Evolutionary conservation across 2,113 vertebrate species (phyloP).

Genomic region (Bothrops jararaca): DNA sequence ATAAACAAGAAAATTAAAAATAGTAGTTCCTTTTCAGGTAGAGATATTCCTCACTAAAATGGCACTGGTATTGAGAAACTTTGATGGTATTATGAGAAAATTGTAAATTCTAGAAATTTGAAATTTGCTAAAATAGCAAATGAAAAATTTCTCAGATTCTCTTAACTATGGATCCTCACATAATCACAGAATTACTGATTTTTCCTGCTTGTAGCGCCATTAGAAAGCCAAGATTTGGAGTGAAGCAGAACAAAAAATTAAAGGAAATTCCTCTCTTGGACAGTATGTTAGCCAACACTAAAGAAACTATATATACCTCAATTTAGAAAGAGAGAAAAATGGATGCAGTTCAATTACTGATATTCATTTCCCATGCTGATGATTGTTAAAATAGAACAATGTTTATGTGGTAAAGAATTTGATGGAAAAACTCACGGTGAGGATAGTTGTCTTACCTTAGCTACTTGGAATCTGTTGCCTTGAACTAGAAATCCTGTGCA

Average conservation of each 20-base stretch:
- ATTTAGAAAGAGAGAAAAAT: not conserved
- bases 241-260: not conserved
- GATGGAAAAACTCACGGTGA: not conserved
- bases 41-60: not conserved
- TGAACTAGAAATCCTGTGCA: not conserved
- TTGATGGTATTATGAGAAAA: not conserved
- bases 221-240: not conserved
- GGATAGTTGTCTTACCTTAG: not conserved
- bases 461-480: not conserved
- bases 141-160: not conserved
- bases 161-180: not conserved
- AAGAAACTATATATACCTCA: not conserved
- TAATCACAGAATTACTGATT: not conserved
- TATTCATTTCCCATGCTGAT: not conserved
- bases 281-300: not conserved
- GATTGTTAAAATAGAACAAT: not conserved
- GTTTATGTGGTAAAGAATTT: not conserved
- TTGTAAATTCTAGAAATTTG: not conserved
- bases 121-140: not conserved
- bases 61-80: not conserved
- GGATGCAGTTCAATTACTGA: not conserved
- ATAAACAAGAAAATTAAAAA: not conserved
- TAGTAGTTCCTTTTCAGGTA: not conserved
- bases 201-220: not conserved
- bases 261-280: not conserved